Evolutionary conservation across 2,888 invertebrate genomes (phyloP), one percentile per base, ranked within the genome.

Genomic region (Melangyna quadrimaculata): DNA sequence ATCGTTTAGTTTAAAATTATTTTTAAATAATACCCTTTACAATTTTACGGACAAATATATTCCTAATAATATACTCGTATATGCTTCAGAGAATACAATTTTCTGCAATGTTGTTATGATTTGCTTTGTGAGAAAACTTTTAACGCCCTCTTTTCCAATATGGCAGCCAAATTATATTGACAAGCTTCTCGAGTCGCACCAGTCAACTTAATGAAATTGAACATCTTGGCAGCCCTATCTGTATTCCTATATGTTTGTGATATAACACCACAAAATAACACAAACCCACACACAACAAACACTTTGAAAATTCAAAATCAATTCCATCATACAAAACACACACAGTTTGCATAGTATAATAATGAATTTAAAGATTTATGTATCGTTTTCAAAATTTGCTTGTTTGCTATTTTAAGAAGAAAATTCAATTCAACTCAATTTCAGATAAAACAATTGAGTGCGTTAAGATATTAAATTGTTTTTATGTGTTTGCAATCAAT

Each of bases 401-500:
- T n/a, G n/a, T n/a, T 10, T 14, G 14, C 61, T 4, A 35, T 35
- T 3, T 6, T 53, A 10, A 3, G 59, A 3, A 43, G 17, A 27
- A 43, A 65, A 65, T 65, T 45, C 19, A 65, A 65, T 65, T 45
- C 29, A 40, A 27, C 10, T 40, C 27, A 43, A 61, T 61, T 61
- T 43, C 27, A 40, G 24, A 9, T 3, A 45, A 45, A 74, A 75
- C 84, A 75, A 79, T 75, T 67, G 45, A 84, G 61, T 72, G 27
- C 45, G 55, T 70, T 65, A 79, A 61, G 51, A 45, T 72, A 61
- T 69, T 72, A 70, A 84, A 79, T 59, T 59, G 59, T 22, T 59
- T 83, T 83, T 79, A 14, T 63, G 27, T 51, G 51, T 51, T 57
- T 65, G 71, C 59, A 74, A 78, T 78, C 61, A 80, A 80, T 80